phyloP scores from a whole-genome alignment of 2,797 vertebrate genomes.

The Melopsittacus undulatus region DNA sequence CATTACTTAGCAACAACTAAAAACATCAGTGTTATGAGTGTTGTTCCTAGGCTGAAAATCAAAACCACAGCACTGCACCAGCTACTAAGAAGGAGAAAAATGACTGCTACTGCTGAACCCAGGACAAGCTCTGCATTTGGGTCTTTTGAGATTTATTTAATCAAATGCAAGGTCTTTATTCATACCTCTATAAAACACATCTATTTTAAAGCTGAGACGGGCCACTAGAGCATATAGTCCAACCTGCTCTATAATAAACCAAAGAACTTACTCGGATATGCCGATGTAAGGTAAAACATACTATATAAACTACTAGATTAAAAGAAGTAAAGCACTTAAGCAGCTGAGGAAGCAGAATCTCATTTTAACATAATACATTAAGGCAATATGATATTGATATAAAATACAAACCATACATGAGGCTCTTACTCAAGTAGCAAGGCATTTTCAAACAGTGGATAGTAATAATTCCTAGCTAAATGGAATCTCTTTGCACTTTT shows the following conservation, averaged over 20 bases:
- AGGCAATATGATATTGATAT: constrained; percentile 40
- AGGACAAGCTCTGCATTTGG: not conserved
- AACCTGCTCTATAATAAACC: not conserved
- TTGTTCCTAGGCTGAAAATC: not conserved
- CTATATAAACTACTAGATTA: constrained; percentile 26
- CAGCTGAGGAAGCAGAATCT: constrained; percentile 41
- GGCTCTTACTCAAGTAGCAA: constrained; percentile 39
- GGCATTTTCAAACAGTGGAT: not conserved
- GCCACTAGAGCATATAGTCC: not conserved
- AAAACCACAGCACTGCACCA: not conserved
- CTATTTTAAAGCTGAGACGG: not conserved
- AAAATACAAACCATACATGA: constrained; percentile 36
- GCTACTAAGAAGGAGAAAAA: not conserved
- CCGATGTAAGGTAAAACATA: constrained; percentile 14
- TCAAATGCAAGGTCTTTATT: constrained; percentile 16
- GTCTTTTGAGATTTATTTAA: not conserved
- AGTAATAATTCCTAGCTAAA: constrained; percentile 54
- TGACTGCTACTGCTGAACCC: not conserved
- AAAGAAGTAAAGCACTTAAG: constrained; percentile 47
- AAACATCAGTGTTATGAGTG: too few species aligned
- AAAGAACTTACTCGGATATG: not conserved
- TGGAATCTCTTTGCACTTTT: constrained; percentile 32
- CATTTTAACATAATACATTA: constrained; percentile 52
- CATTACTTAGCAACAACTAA: too few species aligned
- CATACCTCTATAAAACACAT: not conserved